Percentiles rank a stretch among this genome's conserved stretches.
phyloP scores from a whole-genome alignment of 92 coral and sea anemone species.

The Epizoanthus fatuus region DNA sequence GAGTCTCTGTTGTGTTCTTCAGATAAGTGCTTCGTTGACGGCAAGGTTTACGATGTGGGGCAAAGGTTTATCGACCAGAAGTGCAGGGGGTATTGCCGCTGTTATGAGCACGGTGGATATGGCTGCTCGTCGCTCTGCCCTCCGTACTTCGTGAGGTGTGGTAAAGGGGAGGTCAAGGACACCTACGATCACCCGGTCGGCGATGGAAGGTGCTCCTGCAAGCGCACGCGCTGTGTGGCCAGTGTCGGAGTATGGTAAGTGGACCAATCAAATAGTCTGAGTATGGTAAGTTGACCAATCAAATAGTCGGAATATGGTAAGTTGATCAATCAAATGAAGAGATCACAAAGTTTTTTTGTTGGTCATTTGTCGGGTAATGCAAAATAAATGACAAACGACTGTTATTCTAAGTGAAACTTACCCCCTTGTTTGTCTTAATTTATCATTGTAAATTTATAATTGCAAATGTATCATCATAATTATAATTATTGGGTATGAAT shows the following conservation, averaged over 20 bases:
- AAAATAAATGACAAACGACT: too few relatives aligned
- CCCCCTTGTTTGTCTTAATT: too few relatives aligned
- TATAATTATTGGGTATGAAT: too few relatives aligned
- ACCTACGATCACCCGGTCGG: constrained; percentile 33
- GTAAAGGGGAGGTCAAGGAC: constrained; percentile 26
- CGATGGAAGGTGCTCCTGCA: constrained; percentile 57
- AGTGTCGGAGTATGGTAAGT: constrained; percentile 27
- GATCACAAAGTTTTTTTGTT: too few relatives aligned
- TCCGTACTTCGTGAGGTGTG: constrained; percentile 47
- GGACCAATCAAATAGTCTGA: not conserved
- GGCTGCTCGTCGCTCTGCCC: constrained; percentile 62
- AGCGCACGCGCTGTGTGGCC: constrained; percentile 43
- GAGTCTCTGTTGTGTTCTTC: not conserved
- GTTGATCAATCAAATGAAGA: too few relatives aligned
- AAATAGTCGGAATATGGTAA: too few relatives aligned
- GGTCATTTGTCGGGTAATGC: too few relatives aligned
- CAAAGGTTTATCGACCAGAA: constrained; percentile 38
- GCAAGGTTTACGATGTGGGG: constrained; percentile 35
- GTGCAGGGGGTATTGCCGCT: constrained; percentile 51
- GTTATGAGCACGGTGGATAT: constrained; percentile 17
- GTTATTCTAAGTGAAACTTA: too few relatives aligned
- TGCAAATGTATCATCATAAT: too few relatives aligned
- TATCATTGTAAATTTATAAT: too few relatives aligned
- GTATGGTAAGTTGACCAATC: constrained; percentile 16
- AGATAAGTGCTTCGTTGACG: constrained; percentile 45